These are phyloP conservation scores for Zhuqinia jingwanae DNA, from an alignment of 2,888 invertebrate species.

Conservation along the genomic window DNA sequence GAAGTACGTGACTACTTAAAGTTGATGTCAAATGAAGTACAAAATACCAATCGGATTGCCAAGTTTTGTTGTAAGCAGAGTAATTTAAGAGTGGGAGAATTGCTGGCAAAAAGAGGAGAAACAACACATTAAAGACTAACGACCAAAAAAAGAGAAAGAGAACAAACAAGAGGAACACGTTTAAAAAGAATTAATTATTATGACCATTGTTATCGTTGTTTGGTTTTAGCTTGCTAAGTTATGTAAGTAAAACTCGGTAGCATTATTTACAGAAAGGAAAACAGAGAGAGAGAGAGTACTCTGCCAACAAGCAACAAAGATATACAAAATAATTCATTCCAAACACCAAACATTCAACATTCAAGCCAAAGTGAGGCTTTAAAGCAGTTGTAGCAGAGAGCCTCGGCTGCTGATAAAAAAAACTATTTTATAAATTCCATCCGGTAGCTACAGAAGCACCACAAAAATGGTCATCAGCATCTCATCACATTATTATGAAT, in stretches of 20 bases:
- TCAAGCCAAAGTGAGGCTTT: neutral
- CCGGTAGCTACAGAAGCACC: slow-evolving; percentile 35
- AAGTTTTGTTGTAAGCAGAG: neutral
- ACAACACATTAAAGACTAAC: slow-evolving; percentile 20
- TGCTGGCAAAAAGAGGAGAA: slow-evolving; percentile 8
- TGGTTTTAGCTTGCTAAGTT: neutral
- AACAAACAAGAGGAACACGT: slow-evolving; percentile 36
- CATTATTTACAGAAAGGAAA: neutral
- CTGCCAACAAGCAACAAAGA: neutral
- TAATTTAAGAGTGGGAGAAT: slow-evolving; percentile 19
- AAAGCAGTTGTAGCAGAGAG: no score
- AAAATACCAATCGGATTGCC: neutral
- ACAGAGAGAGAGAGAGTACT: slow-evolving; percentile 1
- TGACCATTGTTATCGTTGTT: slow-evolving; percentile 19
- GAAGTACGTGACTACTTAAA: neutral
- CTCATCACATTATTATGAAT: slow-evolving; percentile 23
- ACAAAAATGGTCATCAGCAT: slow-evolving; percentile 19
- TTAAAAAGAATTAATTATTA: slow-evolving; percentile 42
- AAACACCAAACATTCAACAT: neutral
- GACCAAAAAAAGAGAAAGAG: slow-evolving; percentile 5
- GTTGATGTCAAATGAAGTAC: slow-evolving; percentile 2
- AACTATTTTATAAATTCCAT: slow-evolving; percentile 35
- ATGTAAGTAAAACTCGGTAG: neutral
- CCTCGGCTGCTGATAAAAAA: no score
- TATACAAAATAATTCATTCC: neutral